Evolutionary conservation across 2,113 vertebrate genomes (phyloP).

Genomic region (Egretta garzetta): DNA sequence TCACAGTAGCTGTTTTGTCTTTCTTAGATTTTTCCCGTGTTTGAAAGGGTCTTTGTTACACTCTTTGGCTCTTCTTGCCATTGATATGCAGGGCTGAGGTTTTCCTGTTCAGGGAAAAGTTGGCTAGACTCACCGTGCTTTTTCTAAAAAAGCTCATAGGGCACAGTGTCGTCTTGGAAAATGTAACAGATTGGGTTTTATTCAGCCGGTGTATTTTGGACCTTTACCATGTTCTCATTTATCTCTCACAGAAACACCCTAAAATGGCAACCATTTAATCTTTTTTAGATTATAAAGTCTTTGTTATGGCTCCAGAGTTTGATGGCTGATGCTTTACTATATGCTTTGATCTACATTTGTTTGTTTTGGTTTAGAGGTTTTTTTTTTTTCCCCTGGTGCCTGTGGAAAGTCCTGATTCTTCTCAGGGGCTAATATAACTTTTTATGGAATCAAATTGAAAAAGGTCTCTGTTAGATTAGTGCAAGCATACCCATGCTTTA

Average conservation of each 20-base stretch:
- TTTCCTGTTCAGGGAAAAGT: neutral
- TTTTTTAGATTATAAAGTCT: slow-evolving; percentile 30
- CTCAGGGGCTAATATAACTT: neutral
- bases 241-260: slow-evolving; percentile 19
- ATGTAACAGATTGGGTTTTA: neutral
- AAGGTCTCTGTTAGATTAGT: neutral
- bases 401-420: neutral
- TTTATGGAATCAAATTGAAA: neutral
- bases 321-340: neutral
- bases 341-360: neutral
- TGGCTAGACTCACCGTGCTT: neutral
- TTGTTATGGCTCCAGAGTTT: slow-evolving; percentile 47
- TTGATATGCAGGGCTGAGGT: neutral
- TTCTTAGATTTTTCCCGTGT: neutral
- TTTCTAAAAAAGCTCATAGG: neutral
- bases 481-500: neutral
- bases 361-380: neutral
- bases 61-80: neutral
- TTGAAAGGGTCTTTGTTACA: slow-evolving; percentile 45
- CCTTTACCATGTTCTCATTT: slow-evolving; percentile 8
- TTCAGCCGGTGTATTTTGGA: slow-evolving; percentile 12
- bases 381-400: neutral
- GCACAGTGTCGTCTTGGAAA: neutral
- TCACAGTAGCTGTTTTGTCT: slow-evolving; percentile 23
- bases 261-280: slow-evolving; percentile 32